phyloP scores from a whole-genome alignment of 2,888 invertebrate species.

The Ephialtes manifestator region DNA sequence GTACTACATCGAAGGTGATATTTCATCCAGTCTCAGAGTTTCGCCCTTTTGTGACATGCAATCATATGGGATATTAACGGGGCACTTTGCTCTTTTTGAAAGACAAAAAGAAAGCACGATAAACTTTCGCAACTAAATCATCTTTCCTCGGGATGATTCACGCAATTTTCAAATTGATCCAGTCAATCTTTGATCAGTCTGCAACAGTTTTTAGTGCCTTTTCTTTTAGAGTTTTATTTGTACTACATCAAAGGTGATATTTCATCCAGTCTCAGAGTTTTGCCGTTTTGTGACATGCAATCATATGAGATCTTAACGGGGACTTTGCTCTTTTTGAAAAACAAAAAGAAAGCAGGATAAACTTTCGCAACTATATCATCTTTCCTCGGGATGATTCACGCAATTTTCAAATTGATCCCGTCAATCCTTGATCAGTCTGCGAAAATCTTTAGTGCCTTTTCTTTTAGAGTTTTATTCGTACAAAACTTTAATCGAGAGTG shows the following conservation, averaged over 20 bases:
- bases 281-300: background rate
- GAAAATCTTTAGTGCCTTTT: constrained; percentile 10
- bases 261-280: constrained; percentile 1
- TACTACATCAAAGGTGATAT: constrained; percentile 7
- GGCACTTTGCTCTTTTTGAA: too few species aligned
- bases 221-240: background rate
- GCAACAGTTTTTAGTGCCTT: background rate
- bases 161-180: constrained; percentile 60
- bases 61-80: too few species aligned
- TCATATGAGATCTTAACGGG: too few species aligned
- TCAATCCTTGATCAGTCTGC: constrained; percentile 2
- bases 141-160: too few species aligned
- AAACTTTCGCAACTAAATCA: too few species aligned
- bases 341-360: too few species aligned
- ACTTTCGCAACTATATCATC: too few species aligned
- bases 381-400: too few species aligned
- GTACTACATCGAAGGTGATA: constrained; percentile 1
- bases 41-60: background rate
- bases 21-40: constrained; percentile 8
- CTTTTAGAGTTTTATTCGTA: background rate
- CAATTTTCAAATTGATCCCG: constrained; percentile 52
- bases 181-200: background rate
- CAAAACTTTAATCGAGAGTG: too few species aligned
- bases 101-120: too few species aligned
- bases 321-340: too few species aligned